Base-by-base conservation (phyloP, 1,140 invertebrate genomes). In the Drosophila subpulchrella region DNA sequence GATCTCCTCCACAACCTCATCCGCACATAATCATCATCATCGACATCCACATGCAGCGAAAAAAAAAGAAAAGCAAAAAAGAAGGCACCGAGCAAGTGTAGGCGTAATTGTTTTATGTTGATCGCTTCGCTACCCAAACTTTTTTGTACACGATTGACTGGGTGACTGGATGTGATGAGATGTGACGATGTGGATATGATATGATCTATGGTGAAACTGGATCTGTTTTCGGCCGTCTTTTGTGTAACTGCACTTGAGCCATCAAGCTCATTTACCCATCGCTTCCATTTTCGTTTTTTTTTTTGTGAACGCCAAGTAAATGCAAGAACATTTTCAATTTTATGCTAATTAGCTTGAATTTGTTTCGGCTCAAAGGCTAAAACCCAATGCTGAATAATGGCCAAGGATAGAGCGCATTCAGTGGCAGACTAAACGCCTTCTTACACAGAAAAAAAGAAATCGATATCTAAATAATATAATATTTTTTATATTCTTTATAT, bases 31-130 rank as follows among this genome's bases (percentile, higher is more conserved):
- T 51, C 50, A 51, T 51, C 50, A 42, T 39, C 59, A 61, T 65
- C 17, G 38, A 51, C 55, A 61, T 54, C 46, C 39, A 34, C 58
- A 36, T 27, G 50, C 39, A 50, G 39, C 24, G 6, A 46, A 4
- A 20, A 11, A 11, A 46, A 46, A 11, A 8, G 7, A 44, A 44
- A 44, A 42, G 6, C 7, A 41, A 24, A 12, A 12, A 24, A 30
- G 10, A 24, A 39, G 36, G 47, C 57, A 39, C 17, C 30, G 15
- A 74, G 75, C 77, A 81, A 85, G 81, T 85, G 81, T 85, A 86
- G 81, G 81, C 81, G 81, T 85, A 86, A 85, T 85, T 85, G 81
- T 85, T 85, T 85, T 81, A 81, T 85, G 81, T 85, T 85, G 81
- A 78, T 57, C 77, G 81, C 68, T 85, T 81, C 77, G 76, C 81